These are phyloP conservation scores for Emydocephalus ijimae DNA, from an alignment of 2,113 vertebrate species.

Conservation along the genomic window DNA sequence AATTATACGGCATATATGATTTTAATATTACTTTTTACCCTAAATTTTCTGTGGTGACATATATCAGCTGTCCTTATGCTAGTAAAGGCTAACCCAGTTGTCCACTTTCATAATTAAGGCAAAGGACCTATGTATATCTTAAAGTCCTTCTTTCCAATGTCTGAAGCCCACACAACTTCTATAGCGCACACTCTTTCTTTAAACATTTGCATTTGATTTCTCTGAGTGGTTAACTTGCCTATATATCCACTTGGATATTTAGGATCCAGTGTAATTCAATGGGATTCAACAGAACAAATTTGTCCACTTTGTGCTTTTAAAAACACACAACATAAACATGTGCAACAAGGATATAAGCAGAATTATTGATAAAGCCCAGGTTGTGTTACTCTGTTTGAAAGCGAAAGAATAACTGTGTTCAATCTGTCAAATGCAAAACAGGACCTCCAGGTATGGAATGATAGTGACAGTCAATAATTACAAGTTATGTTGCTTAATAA, in stretches of 20 bases:
- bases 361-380: not conserved
- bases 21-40: conserved; percentile 12
- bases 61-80: conserved; percentile 46
- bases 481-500: not conserved
- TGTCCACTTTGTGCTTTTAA: not conserved
- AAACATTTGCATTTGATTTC: conserved; percentile 22
- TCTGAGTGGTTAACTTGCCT: conserved; percentile 49
- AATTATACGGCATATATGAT: conserved; percentile 22
- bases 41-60: conserved; percentile 42
- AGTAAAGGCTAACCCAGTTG: conserved; percentile 44
- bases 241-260: not conserved
- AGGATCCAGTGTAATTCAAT: not conserved
- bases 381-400: not conserved
- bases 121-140: conserved; percentile 13
- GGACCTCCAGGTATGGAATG: not conserved
- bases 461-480: conserved; percentile 7
- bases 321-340: not conserved
- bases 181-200: conserved; percentile 39
- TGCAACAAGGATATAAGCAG: not conserved
- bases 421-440: not conserved
- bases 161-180: not conserved
- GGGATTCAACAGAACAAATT: not conserved
- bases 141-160: not conserved
- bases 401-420: not conserved
- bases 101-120: conserved; percentile 54